phyloP scores from a whole-genome alignment of 2,888 invertebrate species.

The Cheilosia soror region DNA sequence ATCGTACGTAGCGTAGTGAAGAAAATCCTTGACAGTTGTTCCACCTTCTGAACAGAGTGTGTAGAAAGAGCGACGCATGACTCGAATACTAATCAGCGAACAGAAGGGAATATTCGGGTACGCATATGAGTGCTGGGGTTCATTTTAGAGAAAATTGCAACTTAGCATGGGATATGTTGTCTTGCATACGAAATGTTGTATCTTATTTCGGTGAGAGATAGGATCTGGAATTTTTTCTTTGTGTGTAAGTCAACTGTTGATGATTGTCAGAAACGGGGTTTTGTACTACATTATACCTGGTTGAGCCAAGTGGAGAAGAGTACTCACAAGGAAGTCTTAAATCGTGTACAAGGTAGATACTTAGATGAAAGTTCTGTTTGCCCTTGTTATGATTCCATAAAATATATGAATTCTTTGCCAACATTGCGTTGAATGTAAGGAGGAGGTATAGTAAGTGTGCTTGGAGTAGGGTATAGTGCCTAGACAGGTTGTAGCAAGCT shows the following conservation, averaged over 20 bases:
- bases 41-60: neutral
- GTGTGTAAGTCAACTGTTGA: neutral
- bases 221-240: neutral
- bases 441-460: too few species aligned
- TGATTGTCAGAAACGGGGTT: neutral
- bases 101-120: constrained; percentile 21
- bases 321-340: too few species aligned
- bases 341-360: too few species aligned
- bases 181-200: constrained; percentile 79
- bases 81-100: constrained; percentile 38
- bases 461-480: too few species aligned
- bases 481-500: too few species aligned
- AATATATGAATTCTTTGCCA: too few species aligned
- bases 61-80: constrained; percentile 49
- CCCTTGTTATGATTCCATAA: too few species aligned
- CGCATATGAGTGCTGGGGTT: constrained; percentile 78
- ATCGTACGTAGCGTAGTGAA: neutral
- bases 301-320: too few species aligned
- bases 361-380: too few species aligned
- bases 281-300: too few species aligned
- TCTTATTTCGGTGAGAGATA: neutral
- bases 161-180: constrained; percentile 81
- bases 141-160: constrained; percentile 83
- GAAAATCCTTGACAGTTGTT: neutral
- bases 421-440: too few species aligned